Conservation (phyloP, 2,888 invertebrate species). For the Yponomeuta cagnagella region DNA sequence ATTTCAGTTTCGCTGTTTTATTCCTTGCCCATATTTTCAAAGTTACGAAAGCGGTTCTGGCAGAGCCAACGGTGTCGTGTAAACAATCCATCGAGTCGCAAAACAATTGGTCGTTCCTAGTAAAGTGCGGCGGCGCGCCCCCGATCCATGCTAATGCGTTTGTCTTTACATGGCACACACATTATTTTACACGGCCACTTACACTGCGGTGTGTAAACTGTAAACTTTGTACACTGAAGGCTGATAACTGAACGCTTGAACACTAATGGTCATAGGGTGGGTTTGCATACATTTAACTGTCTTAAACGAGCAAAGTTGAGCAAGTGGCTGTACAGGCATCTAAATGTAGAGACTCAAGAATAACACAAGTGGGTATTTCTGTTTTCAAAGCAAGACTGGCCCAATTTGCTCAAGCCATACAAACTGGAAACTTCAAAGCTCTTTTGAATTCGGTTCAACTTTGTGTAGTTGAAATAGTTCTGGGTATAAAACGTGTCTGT, state of each 20-base stretch:
- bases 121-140: conserved; percentile 39
- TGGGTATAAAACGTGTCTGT: neutral
- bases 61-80: neutral
- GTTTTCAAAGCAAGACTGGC: neutral
- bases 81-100: conserved; percentile 22
- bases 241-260: neutral
- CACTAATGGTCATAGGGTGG: conserved; percentile 1
- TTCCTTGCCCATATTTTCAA: neutral
- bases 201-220: neutral
- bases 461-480: neutral
- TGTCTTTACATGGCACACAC: conserved; percentile 28
- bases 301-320: neutral
- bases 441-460: neutral
- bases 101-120: conserved; percentile 49
- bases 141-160: conserved; percentile 47
- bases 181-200: conserved; percentile 2
- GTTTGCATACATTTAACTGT: neutral
- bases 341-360: neutral
- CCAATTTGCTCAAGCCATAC: neutral
- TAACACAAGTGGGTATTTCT: neutral
- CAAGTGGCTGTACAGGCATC: neutral
- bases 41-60: neutral
- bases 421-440: neutral
- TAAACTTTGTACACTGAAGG: neutral
- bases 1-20: neutral